Evolutionary conservation across 2,113 vertebrate species (phyloP).

Genomic region (Ameiurus melas): DNA sequence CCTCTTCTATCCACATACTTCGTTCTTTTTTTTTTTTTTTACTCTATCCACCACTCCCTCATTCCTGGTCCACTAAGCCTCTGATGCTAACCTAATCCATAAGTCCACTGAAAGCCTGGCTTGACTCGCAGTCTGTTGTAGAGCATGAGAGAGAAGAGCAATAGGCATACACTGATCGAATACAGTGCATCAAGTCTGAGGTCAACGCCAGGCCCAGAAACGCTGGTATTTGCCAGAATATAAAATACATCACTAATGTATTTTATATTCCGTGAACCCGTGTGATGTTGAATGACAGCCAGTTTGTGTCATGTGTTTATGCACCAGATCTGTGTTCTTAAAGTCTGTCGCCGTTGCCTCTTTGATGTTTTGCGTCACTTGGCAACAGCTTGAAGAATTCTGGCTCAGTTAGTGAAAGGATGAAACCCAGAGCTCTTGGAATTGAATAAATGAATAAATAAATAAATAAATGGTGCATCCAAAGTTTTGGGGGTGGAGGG

Average conservation of each 20-base stretch:
- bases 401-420: not conserved
- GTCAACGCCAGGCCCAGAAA: not conserved
- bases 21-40: not conserved
- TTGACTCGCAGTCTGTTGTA: not conserved
- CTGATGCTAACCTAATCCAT: conserved; percentile 30
- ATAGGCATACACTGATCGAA: not conserved
- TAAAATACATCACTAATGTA: not conserved
- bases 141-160: conserved; percentile 21
- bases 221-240: not conserved
- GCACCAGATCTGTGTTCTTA: not conserved
- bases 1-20: conserved; percentile 20
- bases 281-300: conserved; percentile 10
- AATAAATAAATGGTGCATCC: not conserved
- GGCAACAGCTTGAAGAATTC: not conserved
- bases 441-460: not conserved
- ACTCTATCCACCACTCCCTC: not conserved
- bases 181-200: not conserved
- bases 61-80: conserved; percentile 1
- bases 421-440: conserved; percentile 17
- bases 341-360: conserved; percentile 9
- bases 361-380: conserved; percentile 1
- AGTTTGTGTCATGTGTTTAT: conserved; percentile 12
- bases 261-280: not conserved
- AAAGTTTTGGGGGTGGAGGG: no score
- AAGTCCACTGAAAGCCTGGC: conserved; percentile 10